Evolutionary conservation across 1,140 invertebrate genomes (phyloP).

Genomic region (Amphibalanus amphitrite): DNA sequence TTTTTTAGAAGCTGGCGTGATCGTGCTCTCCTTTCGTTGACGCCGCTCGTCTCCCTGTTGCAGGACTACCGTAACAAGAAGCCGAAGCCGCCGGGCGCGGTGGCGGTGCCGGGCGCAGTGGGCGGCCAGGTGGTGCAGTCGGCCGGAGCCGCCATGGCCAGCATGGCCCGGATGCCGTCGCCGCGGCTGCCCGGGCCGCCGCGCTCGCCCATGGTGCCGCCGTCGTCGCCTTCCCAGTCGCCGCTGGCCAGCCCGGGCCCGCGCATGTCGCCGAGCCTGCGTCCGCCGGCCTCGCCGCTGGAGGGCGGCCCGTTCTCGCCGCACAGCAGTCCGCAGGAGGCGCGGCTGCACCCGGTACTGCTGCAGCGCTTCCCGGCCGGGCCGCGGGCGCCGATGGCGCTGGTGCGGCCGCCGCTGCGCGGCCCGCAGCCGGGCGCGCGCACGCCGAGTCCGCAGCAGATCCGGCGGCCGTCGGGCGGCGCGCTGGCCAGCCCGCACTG

Average conservation of each 20-base stretch:
- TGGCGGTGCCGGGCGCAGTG: constrained; percentile 12
- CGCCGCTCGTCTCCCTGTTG: constrained; percentile 13
- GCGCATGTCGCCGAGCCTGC: not conserved
- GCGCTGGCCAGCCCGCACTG: constrained; percentile 3
- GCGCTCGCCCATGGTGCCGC: constrained; percentile 10
- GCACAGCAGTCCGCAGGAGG: constrained; percentile 7
- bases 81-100: constrained; percentile 28
- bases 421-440: not conserved
- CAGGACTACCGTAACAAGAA: constrained; percentile 48
- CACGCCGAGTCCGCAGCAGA: not conserved
- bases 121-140: constrained; percentile 2
- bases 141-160: not conserved
- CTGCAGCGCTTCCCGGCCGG: constrained; percentile 7
- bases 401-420: not conserved
- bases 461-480: constrained; percentile 8
- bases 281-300: not conserved
- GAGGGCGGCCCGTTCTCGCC: not conserved
- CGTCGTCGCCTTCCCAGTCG: constrained; percentile 1
- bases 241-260: not conserved
- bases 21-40: no score
- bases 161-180: constrained; percentile 7
- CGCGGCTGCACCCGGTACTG: constrained; percentile 11
- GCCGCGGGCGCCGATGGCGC: not conserved
- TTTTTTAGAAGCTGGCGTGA: no score
- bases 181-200: constrained; percentile 11